These are phyloP conservation scores for Odontomachus brunneus DNA, from an alignment of 1,140 invertebrate genomes.

Conservation along the genomic window DNA sequence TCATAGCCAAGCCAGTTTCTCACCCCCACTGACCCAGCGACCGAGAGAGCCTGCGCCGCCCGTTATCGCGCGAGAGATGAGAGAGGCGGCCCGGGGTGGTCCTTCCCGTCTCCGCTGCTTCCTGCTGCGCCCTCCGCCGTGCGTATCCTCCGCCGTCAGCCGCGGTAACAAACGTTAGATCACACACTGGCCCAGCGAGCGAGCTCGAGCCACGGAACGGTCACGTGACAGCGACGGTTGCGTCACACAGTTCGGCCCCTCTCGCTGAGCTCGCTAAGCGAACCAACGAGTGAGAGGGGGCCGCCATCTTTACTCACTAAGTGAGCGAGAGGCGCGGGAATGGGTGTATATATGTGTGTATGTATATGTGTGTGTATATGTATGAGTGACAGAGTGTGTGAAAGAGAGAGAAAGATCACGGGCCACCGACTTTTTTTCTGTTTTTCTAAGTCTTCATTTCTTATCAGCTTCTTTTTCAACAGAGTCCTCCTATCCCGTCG, in stretches of 20 bases:
- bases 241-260: constrained; percentile 75
- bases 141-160: constrained; percentile 76
- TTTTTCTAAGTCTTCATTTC: constrained; percentile 8
- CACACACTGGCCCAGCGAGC: constrained; percentile 83
- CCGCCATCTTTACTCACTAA: constrained; percentile 81
- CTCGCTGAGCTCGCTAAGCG: constrained; percentile 63
- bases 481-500: no score
- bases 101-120: constrained; percentile 58
- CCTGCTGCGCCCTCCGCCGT: constrained; percentile 67
- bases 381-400: constrained; percentile 5
- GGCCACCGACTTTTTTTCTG: constrained; percentile 55
- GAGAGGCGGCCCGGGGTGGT: constrained; percentile 15
- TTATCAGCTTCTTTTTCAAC: not conserved
- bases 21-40: constrained; percentile 85
- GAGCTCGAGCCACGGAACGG: constrained; percentile 78
- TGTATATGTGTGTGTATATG: no score
- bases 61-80: constrained; percentile 17
- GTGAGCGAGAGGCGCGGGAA: constrained; percentile 54
- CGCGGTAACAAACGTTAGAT: constrained; percentile 83
- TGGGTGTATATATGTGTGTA: no score
- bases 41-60: constrained; percentile 64
- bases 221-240: constrained; percentile 77
- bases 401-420: constrained; percentile 29
- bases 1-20: constrained; percentile 85
- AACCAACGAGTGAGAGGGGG: constrained; percentile 72